phyloP scores from a whole-genome alignment of 1,140 invertebrate species.

The Drosophila chauvacae region DNA sequence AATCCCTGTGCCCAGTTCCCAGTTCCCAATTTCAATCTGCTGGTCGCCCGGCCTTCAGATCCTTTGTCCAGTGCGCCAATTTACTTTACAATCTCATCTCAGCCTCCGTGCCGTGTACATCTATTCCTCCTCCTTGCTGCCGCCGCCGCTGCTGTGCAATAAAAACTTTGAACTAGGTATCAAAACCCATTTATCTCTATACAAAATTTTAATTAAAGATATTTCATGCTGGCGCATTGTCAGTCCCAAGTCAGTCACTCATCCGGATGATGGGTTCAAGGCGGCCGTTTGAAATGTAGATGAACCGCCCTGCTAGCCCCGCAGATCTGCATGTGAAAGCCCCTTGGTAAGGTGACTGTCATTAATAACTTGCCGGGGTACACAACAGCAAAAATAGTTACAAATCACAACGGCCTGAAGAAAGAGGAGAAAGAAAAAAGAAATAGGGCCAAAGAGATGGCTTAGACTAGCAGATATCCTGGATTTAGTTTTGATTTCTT shows the following conservation, averaged over 20 bases:
- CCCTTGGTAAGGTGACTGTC: constrained; percentile 61
- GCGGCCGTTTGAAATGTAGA: constrained; percentile 66
- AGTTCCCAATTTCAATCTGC: constrained; percentile 65
- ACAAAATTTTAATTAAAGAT: constrained; percentile 82
- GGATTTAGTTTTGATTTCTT: no score
- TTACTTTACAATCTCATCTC: constrained; percentile 65
- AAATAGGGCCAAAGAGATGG: neutral
- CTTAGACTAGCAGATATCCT: neutral
- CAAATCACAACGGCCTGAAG: constrained; percentile 17
- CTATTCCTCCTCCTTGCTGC: constrained; percentile 1
- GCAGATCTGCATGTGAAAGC: constrained; percentile 69
- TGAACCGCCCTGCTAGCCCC: constrained; percentile 31
- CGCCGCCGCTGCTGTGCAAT: constrained; percentile 48
- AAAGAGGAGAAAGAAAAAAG: constrained; percentile 18
- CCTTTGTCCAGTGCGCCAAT: constrained; percentile 71
- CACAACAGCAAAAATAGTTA: constrained; percentile 41
- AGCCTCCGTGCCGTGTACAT: constrained; percentile 3
- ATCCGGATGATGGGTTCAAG: constrained; percentile 51
- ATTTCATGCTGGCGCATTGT: constrained; percentile 79
- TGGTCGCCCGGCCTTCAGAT: constrained; percentile 53
- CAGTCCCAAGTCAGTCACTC: constrained; percentile 32
- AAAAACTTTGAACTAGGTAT: constrained; percentile 79
- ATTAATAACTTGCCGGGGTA: constrained; percentile 73
- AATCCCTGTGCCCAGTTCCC: neutral
- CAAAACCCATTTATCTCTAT: constrained; percentile 82